Evolutionary conservation across 2,888 invertebrate species (phyloP).

Genomic region (Philopedon plagiatum): DNA sequence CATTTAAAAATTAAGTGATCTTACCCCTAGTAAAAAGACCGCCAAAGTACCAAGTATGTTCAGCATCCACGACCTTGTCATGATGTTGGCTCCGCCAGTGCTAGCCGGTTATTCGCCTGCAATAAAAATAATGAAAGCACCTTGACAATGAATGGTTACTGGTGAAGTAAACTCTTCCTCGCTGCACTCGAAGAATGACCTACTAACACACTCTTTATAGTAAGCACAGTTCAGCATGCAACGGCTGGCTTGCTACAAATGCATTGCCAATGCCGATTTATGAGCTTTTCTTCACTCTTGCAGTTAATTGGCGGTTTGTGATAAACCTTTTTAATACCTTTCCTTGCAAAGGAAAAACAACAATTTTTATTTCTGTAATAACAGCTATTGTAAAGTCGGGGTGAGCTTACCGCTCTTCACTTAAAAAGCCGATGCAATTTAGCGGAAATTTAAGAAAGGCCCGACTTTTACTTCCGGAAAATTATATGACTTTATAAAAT

Average conservation of each 20-base stretch:
- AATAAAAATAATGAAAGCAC: constrained; percentile 64
- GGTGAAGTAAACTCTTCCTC: constrained; percentile 54
- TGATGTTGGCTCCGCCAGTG: constrained; percentile 62
- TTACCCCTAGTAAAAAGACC: constrained; percentile 62
- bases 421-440: no score
- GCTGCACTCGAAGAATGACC: constrained; percentile 66
- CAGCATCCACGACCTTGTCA: constrained; percentile 62
- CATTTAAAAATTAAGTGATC: no score
- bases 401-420: no score
- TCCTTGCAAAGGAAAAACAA: background rate
- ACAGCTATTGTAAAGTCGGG: background rate
- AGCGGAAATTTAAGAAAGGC: no score
- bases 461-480: no score
- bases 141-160: constrained; percentile 57
- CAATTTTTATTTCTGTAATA: background rate
- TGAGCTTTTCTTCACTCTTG: constrained; percentile 33
- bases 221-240: constrained; percentile 64
- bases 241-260: constrained; percentile 29
- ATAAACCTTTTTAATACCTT: background rate
- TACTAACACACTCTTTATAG: constrained; percentile 66
- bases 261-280: constrained; percentile 27
- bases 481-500: no score
- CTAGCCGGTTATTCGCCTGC: constrained; percentile 62
- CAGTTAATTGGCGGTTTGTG: background rate
- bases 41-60: constrained; percentile 59